phyloP scores from a whole-genome alignment of 2,888 invertebrate genomes.

The Drosophila ezoana region DNA sequence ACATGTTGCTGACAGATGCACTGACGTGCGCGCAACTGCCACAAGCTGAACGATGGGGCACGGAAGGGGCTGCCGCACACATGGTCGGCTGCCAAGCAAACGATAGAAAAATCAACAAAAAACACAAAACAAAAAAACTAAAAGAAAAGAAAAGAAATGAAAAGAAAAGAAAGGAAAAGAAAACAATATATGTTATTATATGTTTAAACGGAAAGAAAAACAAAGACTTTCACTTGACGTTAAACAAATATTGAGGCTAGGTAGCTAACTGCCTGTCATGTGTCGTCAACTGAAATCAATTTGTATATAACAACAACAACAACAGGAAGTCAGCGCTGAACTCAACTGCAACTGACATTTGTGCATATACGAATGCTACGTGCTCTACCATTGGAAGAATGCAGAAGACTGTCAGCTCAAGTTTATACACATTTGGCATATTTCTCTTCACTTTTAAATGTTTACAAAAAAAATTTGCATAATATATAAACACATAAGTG shows the following conservation, averaged over 20 bases:
- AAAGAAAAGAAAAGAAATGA: constrained; percentile 1
- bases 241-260: constrained; percentile 64
- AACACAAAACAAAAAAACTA: constrained; percentile 1
- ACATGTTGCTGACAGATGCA: constrained; percentile 74
- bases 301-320: constrained; percentile 32
- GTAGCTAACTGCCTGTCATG: constrained; percentile 56
- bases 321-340: constrained; percentile 12
- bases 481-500: no score
- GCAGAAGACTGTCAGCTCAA: no score
- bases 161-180: not conserved
- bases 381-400: not conserved
- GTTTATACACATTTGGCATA: no score
- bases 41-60: not conserved
- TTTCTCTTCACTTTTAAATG: no score
- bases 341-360: not conserved
- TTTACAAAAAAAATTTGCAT: no score
- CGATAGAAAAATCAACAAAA: constrained; percentile 18
- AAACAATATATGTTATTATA: not conserved
- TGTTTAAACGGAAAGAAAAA: not conserved
- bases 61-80: not conserved
- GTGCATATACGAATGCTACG: not conserved
- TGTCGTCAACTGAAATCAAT: constrained; percentile 72
- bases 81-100: constrained; percentile 32
- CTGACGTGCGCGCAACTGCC: constrained; percentile 45
- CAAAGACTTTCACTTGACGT: constrained; percentile 70